Evolutionary conservation across 35 echinoderm and acorn worm genomes (phyloP).

Genomic region (Holothuria glaberrima): DNA sequence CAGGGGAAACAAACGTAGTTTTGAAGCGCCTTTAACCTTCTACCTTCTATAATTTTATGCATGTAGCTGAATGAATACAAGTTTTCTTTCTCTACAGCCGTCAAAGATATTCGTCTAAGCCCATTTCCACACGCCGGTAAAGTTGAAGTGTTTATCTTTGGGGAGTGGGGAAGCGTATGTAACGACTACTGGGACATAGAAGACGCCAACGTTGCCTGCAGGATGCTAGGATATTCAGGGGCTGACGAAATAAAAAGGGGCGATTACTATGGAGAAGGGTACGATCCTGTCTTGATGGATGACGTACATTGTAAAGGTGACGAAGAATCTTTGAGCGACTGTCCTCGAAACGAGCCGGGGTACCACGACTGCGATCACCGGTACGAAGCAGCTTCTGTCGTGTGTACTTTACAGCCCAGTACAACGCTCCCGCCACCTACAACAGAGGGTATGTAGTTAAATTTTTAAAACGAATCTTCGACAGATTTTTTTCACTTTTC

Average conservation of each 20-base stretch:
- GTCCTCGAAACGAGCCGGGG: constrained; percentile 11
- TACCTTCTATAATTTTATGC: too few species aligned
- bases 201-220: constrained; percentile 13
- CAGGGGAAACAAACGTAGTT: too few species aligned
- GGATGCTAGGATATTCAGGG: constrained; percentile 26
- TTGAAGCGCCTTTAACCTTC: too few species aligned
- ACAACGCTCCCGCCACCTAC: neutral
- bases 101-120: neutral
- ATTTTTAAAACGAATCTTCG: too few species aligned
- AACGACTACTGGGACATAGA: constrained; percentile 42
- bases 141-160: constrained; percentile 27
- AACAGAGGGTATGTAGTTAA: neutral
- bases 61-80: too few species aligned
- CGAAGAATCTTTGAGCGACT: constrained; percentile 14
- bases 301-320: constrained; percentile 30
- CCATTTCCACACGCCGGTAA: neutral
- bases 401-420: neutral
- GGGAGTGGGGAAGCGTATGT: constrained; percentile 25
- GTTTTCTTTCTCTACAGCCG: neutral
- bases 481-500: too few species aligned
- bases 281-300: constrained; percentile 28
- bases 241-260: constrained; percentile 32
- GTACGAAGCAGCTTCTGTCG: constrained; percentile 19
- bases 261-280: constrained; percentile 26
- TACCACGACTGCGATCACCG: constrained; percentile 41